Evolutionary conservation across 1,140 invertebrate genomes (phyloP), one percentile per base, ranked within the genome.

Genomic region (Pararge aegeria): DNA sequence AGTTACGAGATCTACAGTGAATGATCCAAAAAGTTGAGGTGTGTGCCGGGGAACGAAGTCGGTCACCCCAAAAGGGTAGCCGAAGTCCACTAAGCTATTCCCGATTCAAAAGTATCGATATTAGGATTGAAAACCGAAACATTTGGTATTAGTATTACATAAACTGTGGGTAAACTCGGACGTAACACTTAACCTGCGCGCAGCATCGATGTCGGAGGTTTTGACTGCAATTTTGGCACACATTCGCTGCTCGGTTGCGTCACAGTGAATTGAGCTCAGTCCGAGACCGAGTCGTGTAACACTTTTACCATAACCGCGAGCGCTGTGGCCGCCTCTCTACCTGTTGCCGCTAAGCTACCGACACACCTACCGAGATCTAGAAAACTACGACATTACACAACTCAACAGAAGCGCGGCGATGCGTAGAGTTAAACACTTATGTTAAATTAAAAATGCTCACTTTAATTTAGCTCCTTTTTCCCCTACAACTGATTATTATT

Each of bases 191-290:
- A 40, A 34, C 53, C 48, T 51, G 60, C 30, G 60, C 30, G 16
- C 49, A 37, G 24, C 56, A 19, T 44, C 37, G 16, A 51, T 48
- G 61, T 68, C 61, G 73, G 70, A 78, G 77, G 75, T 81, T 79
- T 12, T 67, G 70, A 65, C 73, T 87, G 86, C 83, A 86, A 75
- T 87, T 89, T 85, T 85, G 86, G 86, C 86, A 89, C 75, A 89
- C 80, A 89, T 89, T 89, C 80, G 80, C 71, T 59, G 56, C 19
- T 61, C 52, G 38, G 69, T 86, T 89, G 78, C 82, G 77, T 86
- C 77, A 86, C 71, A 51, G 55, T 53, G 77, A 73, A 86, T 80
- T 73, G 80, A 71, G 82, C 73, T 73, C 83, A 75, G 65, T 57
- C 66, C 53, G 30, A 34, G 30, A 34, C 30, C 30, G 54, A 48